Percentiles rank a stretch among this genome's conserved stretches.
Conservation (phyloP, 1,140 invertebrate genomes). For the Drosophila sp. region DNA sequence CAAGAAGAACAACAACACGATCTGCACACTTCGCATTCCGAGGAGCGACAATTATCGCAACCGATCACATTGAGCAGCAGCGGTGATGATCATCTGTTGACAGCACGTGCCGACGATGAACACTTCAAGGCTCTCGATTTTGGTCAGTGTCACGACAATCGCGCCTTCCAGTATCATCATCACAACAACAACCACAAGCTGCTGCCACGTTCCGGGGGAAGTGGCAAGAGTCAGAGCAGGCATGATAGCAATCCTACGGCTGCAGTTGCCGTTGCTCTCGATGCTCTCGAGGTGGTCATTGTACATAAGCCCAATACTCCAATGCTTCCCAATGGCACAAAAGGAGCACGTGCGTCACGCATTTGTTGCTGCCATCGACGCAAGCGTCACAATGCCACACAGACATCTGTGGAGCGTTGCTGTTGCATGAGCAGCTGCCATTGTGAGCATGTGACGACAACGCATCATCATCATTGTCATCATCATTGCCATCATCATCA, state of each 20-base stretch:
- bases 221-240: slow-evolving; percentile 60
- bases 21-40: slow-evolving; percentile 68
- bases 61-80: slow-evolving; percentile 74
- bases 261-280: slow-evolving; percentile 45
- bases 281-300: slow-evolving; percentile 61
- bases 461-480: slow-evolving; percentile 63
- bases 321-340: slow-evolving; percentile 23
- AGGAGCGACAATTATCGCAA: slow-evolving; percentile 74
- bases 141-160: slow-evolving; percentile 80
- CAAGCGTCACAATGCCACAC: slow-evolving; percentile 80
- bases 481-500: slow-evolving; percentile 48
- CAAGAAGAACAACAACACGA: slow-evolving; percentile 63
- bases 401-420: slow-evolving; percentile 57
- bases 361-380: slow-evolving; percentile 55
- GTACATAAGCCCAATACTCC: slow-evolving; percentile 57
- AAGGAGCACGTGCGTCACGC: not conserved
- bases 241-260: slow-evolving; percentile 41
- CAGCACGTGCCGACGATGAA: slow-evolving; percentile 75
- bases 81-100: slow-evolving; percentile 77
- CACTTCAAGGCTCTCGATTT: slow-evolving; percentile 70
- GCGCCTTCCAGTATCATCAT: slow-evolving; percentile 76
- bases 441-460: slow-evolving; percentile 61
- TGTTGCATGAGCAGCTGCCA: slow-evolving; percentile 44
- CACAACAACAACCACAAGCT: slow-evolving; percentile 63
- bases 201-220: slow-evolving; percentile 62